Evolutionary conservation across 1,140 invertebrate genomes (phyloP).

Genomic region (Artemia franciscana): DNA sequence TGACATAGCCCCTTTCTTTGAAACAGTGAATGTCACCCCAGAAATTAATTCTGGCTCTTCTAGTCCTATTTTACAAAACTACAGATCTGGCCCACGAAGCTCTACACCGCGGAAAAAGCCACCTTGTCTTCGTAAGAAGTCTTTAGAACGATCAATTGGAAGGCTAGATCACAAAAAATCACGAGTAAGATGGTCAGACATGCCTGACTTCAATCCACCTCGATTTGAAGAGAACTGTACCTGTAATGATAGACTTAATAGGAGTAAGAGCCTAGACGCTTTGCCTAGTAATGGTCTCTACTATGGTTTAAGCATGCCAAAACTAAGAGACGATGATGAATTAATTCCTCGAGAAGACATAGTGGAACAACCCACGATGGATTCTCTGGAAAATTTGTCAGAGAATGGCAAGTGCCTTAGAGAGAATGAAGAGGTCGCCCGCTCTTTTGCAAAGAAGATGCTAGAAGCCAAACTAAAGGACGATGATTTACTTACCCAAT

Average conservation of each 20-base stretch:
- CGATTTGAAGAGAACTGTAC: background rate
- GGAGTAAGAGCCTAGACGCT: background rate
- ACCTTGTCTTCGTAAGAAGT: background rate
- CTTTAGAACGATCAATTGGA: background rate
- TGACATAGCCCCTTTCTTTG: background rate
- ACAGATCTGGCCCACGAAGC: background rate
- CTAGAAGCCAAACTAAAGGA: background rate
- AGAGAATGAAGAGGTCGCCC: background rate
- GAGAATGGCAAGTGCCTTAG: background rate
- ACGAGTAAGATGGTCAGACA: background rate
- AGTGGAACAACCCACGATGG: background rate
- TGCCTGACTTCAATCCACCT: background rate
- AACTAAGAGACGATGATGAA: background rate
- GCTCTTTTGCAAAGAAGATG: background rate
- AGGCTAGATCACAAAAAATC: background rate
- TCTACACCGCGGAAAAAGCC: background rate
- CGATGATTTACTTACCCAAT: background rate
- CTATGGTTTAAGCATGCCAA: background rate
- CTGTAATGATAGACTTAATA: background rate
- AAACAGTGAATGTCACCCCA: background rate
- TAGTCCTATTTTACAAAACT: background rate
- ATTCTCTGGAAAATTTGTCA: background rate
- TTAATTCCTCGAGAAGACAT: background rate
- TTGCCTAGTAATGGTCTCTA: background rate
- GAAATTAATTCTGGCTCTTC: background rate